Conservation (phyloP, 2,113 vertebrate species). For the Corydoras maculifer region DNA sequence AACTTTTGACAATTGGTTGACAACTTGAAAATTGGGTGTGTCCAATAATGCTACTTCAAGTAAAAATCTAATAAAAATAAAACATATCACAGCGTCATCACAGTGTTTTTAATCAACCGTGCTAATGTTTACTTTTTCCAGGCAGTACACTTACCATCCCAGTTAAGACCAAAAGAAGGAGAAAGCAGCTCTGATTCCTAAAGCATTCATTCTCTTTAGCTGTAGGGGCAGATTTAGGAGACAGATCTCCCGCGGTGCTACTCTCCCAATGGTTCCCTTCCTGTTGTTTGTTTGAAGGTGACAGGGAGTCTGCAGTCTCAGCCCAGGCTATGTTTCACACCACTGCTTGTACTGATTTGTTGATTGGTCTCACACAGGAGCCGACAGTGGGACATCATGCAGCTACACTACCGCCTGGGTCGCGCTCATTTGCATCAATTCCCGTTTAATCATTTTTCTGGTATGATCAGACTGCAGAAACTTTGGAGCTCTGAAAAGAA, state of each 20-base stretch:
- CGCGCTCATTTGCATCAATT: constrained; percentile 10
- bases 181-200: background rate
- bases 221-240: background rate
- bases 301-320: constrained; percentile 38
- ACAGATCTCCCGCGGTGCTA: background rate
- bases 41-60: no score
- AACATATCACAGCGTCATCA: no score
- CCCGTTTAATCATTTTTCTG: background rate
- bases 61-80: no score
- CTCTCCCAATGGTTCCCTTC: constrained; percentile 1
- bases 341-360: constrained; percentile 49
- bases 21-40: no score
- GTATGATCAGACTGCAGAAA: no score
- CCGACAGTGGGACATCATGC: constrained; percentile 17
- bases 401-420: constrained; percentile 17
- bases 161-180: background rate
- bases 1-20: no score
- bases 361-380: constrained; percentile 54
- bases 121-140: no score
- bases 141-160: no score
- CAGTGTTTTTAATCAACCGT: no score
- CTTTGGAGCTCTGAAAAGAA: background rate
- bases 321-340: constrained; percentile 45
- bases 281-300: constrained; percentile 32
- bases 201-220: background rate